Conservation (phyloP, 1,140 invertebrate species). For the Zaprionus nigranus region DNA sequence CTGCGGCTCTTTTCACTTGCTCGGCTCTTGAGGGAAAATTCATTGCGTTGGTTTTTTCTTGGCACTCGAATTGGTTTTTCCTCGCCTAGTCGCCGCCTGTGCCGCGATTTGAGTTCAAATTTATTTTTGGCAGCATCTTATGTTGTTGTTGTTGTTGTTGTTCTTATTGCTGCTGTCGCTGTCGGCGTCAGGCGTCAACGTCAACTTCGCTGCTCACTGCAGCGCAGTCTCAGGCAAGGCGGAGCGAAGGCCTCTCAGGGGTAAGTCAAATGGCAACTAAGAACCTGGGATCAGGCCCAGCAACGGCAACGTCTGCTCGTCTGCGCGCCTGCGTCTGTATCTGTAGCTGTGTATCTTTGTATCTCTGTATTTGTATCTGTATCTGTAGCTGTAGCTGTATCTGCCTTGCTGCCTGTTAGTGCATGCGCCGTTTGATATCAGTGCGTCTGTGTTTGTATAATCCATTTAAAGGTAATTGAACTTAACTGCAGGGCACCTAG, state of each 20-base stretch:
- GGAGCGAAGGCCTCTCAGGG: background rate
- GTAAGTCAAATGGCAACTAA: slow-evolving; percentile 9
- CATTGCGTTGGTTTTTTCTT: slow-evolving; percentile 79
- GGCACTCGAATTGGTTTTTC: slow-evolving; percentile 64
- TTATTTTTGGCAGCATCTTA: slow-evolving; percentile 76
- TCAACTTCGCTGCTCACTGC: slow-evolving; percentile 18
- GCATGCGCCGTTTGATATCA: slow-evolving; percentile 55
- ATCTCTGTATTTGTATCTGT: slow-evolving; percentile 10
- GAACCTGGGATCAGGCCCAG: slow-evolving; percentile 68
- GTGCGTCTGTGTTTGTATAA: slow-evolving; percentile 63
- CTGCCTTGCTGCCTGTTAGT: slow-evolving; percentile 23
- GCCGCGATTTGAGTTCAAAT: slow-evolving; percentile 77
- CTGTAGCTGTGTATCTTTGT: slow-evolving; percentile 11
- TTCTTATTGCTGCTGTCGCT: slow-evolving; percentile 8
- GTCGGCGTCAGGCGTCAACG: slow-evolving; percentile 8
- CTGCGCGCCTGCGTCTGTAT: slow-evolving; percentile 51
- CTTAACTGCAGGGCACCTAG: slow-evolving; percentile 48
- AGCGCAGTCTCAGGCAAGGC: slow-evolving; percentile 11
- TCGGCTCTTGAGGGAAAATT: slow-evolving; percentile 60
- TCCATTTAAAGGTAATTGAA: slow-evolving; percentile 81
- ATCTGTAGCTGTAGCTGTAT: slow-evolving; percentile 20
- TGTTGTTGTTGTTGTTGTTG: slow-evolving; percentile 11
- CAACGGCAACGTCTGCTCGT: slow-evolving; percentile 1
- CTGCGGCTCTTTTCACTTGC: slow-evolving; percentile 28
- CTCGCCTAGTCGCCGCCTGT: slow-evolving; percentile 47